Evolutionary conservation across 2,888 invertebrate genomes (phyloP), one percentile per base, ranked within the genome.

Genomic region (Ormyrus thymus): DNA sequence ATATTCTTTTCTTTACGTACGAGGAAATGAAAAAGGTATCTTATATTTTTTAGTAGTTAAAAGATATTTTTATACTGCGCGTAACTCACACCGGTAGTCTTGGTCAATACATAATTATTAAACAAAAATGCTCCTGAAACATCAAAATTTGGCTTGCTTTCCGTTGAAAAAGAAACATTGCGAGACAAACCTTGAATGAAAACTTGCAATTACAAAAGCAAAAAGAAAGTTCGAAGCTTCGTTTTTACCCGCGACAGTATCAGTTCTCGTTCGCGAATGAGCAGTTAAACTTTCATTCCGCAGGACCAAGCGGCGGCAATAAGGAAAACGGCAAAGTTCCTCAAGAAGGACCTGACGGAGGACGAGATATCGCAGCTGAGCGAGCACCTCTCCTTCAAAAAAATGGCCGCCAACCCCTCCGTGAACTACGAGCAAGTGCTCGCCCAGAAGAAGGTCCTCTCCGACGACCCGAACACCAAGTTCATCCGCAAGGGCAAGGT

Each of bases 321-420:
- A 8, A 90, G 92, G 48, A 92, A 93, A 86, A 94, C 97, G 43
- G 95, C 96, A 0, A 86, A 91, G 4, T 97, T 97, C 87, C 90
- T 97, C 15, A 92, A 92, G 7, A 95, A 95, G 86, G 87, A 90
- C 9, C 89, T 95, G 13, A 92, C 92, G 0, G 94, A 95, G 0
- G 92, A 93, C 6, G 93, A 96, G 85, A 91, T 96, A 1, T 90
- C 92, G 5, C 84, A 91, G n/a, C 92, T 97, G 0, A 93, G 93
- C 79, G 93, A 95, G 3, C 95, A 97, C 86, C 92, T 97, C 29
- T 94, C 94, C 65, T 97, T 97, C 88, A 92, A 94, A 70, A 94
- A 93, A 83, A 97, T 97, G 97, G 94, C 94, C 85, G 91, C 92
- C 0, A 97, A 97, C 89, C 93, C 95, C 45, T 94, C 95, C 1